Evolutionary conservation across 2,113 vertebrate genomes (phyloP), one percentile per base, ranked within the genome.

Genomic region (Hylia prasina): DNA sequence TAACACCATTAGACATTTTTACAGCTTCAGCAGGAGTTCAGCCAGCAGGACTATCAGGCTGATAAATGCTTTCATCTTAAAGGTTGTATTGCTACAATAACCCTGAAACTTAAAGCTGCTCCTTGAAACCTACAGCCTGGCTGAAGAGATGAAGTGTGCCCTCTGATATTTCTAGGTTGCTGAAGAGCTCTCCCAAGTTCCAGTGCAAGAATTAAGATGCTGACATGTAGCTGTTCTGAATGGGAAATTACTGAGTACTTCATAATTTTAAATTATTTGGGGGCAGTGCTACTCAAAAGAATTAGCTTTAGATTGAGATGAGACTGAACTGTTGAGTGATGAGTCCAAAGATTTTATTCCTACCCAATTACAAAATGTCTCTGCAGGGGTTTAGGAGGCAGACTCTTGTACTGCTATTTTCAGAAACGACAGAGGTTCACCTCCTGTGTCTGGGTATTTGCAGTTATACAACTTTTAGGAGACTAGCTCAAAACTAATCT

Each of bases 41-140:
- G 94, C 92, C 94, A 90, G 92, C 63, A 85, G 78, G 75, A 91
- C 92, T 96, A 96, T 95, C 94, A 82, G 70, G 53, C 84, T 96
- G 95, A 95, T 97, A 97, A 96, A 97, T 93, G 92, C 94, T 95
- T 96, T 93, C 54, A 82, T 96, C 92, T 95, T 85, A 88, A 91
- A 96, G 73, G 70, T 85, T 95, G 85, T 79, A 85, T 79, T 87
- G 88, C 95, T 93, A 72, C 92, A 92, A 82, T 96, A 90, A 94
- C 54, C 79, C 65, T 10, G 13, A 94, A 95, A 92, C 57, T 93
- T 94, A 88, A 91, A 79, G 61, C 61, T 93, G 85, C 31, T 95
- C 25, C 78, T 93, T 91, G 90, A 88, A 95, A 94, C 87, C 88
- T 93, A 24, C 69, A 57, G 75, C 82, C 48, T 65, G 90, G 40